A percentile compares a stretch with the other conserved stretches of the same genome.
Evolutionary conservation across 2,797 vertebrate species (phyloP).

Genomic region (Thripadectes ignobilis): DNA sequence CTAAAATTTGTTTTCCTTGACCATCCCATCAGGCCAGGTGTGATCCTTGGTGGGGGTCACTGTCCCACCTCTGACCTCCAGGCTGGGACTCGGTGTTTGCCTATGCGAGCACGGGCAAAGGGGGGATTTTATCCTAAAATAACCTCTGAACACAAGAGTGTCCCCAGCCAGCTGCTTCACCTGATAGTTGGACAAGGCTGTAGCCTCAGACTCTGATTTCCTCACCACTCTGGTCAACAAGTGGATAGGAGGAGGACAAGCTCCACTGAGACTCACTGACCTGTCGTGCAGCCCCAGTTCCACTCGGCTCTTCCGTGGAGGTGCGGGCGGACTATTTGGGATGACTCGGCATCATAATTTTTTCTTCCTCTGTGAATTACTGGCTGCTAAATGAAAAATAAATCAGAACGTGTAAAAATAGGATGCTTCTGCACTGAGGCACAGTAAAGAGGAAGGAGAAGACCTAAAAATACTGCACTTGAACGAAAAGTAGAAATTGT

Average conservation of each 20-base stretch:
- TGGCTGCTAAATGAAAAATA: slow-evolving; percentile 1
- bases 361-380: neutral
- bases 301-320: neutral
- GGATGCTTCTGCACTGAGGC: neutral
- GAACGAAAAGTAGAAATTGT: neutral
- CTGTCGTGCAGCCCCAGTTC: neutral
- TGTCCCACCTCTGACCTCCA: neutral
- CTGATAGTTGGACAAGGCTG: neutral
- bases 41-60: neutral
- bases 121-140: neutral
- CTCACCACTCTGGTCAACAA: neutral
- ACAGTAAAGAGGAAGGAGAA: neutral
- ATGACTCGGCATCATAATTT: neutral
- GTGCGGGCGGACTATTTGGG: neutral
- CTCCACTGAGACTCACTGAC: neutral
- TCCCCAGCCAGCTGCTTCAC: neutral
- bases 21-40: slow-evolving; percentile 35
- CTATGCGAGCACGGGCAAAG: fast-evolving
- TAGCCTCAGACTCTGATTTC: neutral
- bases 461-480: neutral
- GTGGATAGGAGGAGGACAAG: neutral
- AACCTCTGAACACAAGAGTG: neutral
- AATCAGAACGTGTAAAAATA: neutral
- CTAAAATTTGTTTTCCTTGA: slow-evolving; percentile 71
- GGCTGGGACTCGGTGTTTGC: neutral